These are phyloP conservation scores for Menidia beryllina DNA, from an alignment of 2,113 vertebrate genomes.

Conservation along the genomic window DNA sequence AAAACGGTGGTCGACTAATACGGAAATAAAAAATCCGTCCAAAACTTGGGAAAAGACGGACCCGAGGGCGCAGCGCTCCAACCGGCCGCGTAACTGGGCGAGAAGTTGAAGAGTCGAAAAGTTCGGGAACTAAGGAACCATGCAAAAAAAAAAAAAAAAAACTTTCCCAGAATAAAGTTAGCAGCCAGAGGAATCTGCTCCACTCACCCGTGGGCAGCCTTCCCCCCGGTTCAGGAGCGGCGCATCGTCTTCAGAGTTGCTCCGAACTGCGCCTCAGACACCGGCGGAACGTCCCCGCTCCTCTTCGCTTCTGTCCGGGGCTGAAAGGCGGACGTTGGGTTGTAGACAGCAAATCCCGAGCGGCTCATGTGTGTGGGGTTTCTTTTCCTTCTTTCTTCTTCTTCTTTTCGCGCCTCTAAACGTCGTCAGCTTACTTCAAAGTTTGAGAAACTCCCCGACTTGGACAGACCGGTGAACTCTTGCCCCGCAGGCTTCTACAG, in stretches of 20 bases:
- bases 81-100: not conserved
- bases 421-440: conserved; percentile 33
- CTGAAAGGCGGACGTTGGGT: conserved; percentile 36
- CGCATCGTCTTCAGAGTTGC: conserved; percentile 26
- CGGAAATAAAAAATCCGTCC: too few relatives aligned
- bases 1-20: too few relatives aligned
- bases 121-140: not conserved
- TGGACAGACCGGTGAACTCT: conserved; percentile 75
- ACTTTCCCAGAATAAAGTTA: not conserved
- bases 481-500: conserved; percentile 69
- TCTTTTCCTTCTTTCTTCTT: too few relatives aligned
- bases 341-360: conserved; percentile 46
- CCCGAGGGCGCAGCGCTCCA: too few relatives aligned
- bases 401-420: conserved; percentile 12
- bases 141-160: not conserved
- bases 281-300: conserved; percentile 13
- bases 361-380: conserved; percentile 27
- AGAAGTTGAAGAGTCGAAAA: not conserved
- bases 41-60: too few relatives aligned
- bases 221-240: conserved; percentile 17
- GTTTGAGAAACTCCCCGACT: conserved; percentile 53
- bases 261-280: conserved; percentile 18
- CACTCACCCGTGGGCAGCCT: conserved; percentile 47
- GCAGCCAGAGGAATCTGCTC: not conserved
- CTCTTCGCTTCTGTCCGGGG: conserved; percentile 44